Base-by-base conservation (phyloP, 2,797 vertebrate species). In the Chaetodon trifasciatus region DNA sequence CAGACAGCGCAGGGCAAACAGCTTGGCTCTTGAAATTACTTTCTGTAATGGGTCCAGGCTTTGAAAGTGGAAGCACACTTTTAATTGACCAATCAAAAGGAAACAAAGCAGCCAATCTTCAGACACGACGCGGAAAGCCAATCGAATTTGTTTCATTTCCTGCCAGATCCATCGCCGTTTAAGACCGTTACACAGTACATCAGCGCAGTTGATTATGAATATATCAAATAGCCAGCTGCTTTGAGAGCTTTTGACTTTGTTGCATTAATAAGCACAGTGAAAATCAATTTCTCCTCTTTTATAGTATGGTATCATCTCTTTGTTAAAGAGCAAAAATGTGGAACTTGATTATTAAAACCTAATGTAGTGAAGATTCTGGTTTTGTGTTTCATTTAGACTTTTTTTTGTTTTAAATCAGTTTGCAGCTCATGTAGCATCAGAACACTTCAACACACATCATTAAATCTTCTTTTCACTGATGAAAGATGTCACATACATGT, bases 81-180 rank as follows among this genome's bases (percentile, higher is more conserved):
- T 94, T 93, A 92, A 94, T 94, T 93, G 92, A 92, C 90, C 92
- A 91, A 93, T 92, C 91, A 90, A 91, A 92, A 84, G 90, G 88
- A 91, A 91, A 91, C 87, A 88, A 92, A 88, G 87, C 82, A 89
- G 82, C 88, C 86, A 70, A 90, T 91, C 91, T 86, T 89, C 85
- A 84, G 88, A 86, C 83, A 56, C 70, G 65, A 62, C 86, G 83
- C 77, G 80, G 81, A 89, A 86, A 90, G 89, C 86, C 90, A 92
- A 91, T 93, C 70, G 72, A 89, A 88, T 92, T 91, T 90, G 89
- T 91, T 93, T 91, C 86, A 92, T 91, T 93, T 94, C 92, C 91
- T 91, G 91, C 83, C 88, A 72, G 86, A 89, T 87, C 89, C 83
- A 91, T 89, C 83, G 76, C 71, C 70, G 74, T 88, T 90, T 82